A percentile compares a stretch with the other conserved stretches of the same genome.
Conservation (phyloP, 2,888 invertebrate genomes). For the Sthenelais limicola region DNA sequence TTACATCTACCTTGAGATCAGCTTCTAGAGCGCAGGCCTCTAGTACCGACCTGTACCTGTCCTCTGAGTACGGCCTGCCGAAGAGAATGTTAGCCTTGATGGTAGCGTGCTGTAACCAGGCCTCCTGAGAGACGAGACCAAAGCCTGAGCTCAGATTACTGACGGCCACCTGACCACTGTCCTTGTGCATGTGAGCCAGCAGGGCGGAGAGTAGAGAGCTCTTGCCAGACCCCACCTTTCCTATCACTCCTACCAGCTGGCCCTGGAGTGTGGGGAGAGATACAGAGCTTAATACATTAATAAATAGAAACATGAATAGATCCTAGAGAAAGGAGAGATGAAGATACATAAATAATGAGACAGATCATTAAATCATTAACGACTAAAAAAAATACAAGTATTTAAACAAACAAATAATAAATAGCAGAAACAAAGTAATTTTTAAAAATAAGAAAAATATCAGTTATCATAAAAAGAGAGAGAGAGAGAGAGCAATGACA, state of each 20-base stretch:
- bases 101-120: conserved; percentile 94
- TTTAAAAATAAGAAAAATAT: neutral
- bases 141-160: conserved; percentile 75
- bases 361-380: no score
- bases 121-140: conserved; percentile 82
- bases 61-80: conserved; percentile 84
- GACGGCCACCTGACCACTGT: conserved; percentile 75
- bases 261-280: conserved; percentile 57
- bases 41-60: conserved; percentile 76
- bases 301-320: no score
- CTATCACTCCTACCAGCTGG: conserved; percentile 83
- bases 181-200: conserved; percentile 82
- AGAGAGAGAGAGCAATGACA: neutral
- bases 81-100: conserved; percentile 95
- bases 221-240: conserved; percentile 93
- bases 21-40: conserved; percentile 87
- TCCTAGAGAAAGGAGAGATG: no score
- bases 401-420: no score
- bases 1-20: conserved; percentile 76
- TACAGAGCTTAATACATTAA: no score
- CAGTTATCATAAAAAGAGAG: neutral
- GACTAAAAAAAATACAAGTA: no score
- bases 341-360: no score
- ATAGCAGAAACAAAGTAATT: no score
- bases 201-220: conserved; percentile 88